These are phyloP conservation scores for Clytia hemisphaerica DNA, from an alignment of 30 jellyfish, hydroid and myxozoan species.

Conservation along the genomic window DNA sequence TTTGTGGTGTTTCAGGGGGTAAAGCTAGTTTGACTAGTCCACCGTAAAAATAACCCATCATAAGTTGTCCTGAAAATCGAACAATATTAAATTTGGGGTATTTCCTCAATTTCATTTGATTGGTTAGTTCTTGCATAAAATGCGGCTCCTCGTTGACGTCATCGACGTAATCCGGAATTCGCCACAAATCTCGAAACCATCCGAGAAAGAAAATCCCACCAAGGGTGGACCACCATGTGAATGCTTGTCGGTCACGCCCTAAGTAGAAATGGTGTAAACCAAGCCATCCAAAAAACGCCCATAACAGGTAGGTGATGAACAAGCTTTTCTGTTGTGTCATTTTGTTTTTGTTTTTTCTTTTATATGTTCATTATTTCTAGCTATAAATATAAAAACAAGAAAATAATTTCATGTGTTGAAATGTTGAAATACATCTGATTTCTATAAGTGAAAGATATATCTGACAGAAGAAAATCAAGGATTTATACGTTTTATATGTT, in stretches of 20 bases:
- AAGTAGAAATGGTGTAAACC: slow-evolving; percentile 92
- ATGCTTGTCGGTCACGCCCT: slow-evolving; percentile 94
- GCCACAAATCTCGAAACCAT: slow-evolving; percentile 96
- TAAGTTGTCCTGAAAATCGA: slow-evolving; percentile 80
- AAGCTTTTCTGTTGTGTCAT: slow-evolving; percentile 67
- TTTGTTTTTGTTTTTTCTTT: background rate
- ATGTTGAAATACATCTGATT: no score
- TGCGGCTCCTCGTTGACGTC: slow-evolving; percentile 79
- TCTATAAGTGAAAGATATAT: no score
- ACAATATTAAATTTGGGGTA: slow-evolving; percentile 60
- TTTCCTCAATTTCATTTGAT: slow-evolving; percentile 50
- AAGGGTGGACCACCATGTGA: slow-evolving; percentile 93
- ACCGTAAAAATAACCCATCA: slow-evolving; percentile 91
- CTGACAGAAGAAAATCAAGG: no score
- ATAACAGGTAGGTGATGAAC: slow-evolving; percentile 63
- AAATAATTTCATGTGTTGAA: no score
- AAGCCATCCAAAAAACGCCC: slow-evolving; percentile 90
- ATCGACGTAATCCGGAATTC: slow-evolving; percentile 90
- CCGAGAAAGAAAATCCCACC: slow-evolving; percentile 87
- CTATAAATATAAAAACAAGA: no score
- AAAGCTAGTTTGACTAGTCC: slow-evolving; percentile 69
- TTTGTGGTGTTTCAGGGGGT: slow-evolving; percentile 68
- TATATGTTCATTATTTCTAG: background rate
- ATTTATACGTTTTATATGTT: no score
- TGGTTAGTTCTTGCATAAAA: slow-evolving; percentile 52